These are phyloP conservation scores for Parus major DNA, from an alignment of 2,113 vertebrate species.

Conservation along the genomic window DNA sequence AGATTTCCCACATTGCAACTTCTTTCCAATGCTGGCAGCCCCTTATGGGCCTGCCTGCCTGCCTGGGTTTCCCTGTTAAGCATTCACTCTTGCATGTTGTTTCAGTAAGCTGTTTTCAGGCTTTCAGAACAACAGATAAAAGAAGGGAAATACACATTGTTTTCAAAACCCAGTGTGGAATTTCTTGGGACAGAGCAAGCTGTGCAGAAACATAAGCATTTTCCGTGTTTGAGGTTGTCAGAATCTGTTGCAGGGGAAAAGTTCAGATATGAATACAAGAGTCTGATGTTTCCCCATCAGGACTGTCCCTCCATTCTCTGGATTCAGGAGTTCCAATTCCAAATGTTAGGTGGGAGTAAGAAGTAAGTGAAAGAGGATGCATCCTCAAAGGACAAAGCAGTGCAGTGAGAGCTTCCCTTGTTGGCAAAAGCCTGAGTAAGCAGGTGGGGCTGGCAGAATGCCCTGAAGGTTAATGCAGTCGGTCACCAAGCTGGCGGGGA, in stretches of 20 bases:
- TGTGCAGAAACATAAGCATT: not conserved
- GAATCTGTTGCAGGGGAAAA: not conserved
- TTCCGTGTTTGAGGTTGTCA: not conserved
- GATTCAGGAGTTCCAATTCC: not conserved
- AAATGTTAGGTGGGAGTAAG: not conserved
- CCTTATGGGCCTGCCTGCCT: accelerated
- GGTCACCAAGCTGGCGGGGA: not conserved
- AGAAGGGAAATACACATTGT: not conserved
- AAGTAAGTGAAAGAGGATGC: not conserved
- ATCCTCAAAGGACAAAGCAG: not conserved
- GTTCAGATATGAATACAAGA: not conserved
- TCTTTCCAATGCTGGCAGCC: not conserved
- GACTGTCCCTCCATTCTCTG: not conserved
- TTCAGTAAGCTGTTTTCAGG: not conserved
- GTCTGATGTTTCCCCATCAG: not conserved
- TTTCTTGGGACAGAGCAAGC: not conserved
- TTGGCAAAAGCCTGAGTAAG: slow-evolving; percentile 51
- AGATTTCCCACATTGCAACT: not conserved
- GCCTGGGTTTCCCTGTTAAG: not conserved
- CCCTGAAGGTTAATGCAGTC: slow-evolving; percentile 41
- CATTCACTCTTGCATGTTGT: not conserved
- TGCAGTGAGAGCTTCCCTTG: not conserved
- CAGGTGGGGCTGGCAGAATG: not conserved
- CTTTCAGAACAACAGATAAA: not conserved
- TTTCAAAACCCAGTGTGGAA: not conserved